phyloP scores from a whole-genome alignment of 2,113 vertebrate genomes.

The Acinonyx jubatus region DNA sequence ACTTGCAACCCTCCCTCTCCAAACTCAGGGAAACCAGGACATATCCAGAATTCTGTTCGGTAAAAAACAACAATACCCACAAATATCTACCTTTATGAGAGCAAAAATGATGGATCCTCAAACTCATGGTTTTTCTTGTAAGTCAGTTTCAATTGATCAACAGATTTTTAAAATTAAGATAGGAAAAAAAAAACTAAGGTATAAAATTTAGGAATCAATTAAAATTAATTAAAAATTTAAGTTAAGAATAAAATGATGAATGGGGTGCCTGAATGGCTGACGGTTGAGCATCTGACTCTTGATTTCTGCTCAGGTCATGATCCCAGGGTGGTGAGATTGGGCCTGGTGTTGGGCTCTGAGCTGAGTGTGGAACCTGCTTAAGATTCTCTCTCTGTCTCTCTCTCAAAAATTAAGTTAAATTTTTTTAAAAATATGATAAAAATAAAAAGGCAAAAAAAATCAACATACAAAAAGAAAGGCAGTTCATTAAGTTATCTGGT shows the following conservation, averaged over 20 bases:
- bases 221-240: constrained; percentile 37
- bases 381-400: too few relatives aligned
- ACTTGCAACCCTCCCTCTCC: background rate
- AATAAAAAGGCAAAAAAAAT: background rate
- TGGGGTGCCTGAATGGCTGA: too few relatives aligned
- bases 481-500: background rate
- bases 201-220: background rate
- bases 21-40: background rate
- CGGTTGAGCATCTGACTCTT: too few relatives aligned
- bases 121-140: background rate
- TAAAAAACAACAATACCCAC: background rate
- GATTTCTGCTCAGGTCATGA: too few relatives aligned
- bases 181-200: background rate
- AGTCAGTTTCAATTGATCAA: background rate
- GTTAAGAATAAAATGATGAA: background rate
- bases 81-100: background rate
- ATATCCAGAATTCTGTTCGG: background rate
- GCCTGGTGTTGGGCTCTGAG: too few relatives aligned
- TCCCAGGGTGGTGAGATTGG: too few relatives aligned
- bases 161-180: constrained; percentile 18
- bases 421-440: background rate
- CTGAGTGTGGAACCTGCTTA: too few relatives aligned
- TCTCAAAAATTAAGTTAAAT: background rate
- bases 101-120: background rate
- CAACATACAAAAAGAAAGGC: background rate